Evolutionary conservation across 2,113 vertebrate species (phyloP).

Genomic region (Microcebus tavaratra): DNA sequence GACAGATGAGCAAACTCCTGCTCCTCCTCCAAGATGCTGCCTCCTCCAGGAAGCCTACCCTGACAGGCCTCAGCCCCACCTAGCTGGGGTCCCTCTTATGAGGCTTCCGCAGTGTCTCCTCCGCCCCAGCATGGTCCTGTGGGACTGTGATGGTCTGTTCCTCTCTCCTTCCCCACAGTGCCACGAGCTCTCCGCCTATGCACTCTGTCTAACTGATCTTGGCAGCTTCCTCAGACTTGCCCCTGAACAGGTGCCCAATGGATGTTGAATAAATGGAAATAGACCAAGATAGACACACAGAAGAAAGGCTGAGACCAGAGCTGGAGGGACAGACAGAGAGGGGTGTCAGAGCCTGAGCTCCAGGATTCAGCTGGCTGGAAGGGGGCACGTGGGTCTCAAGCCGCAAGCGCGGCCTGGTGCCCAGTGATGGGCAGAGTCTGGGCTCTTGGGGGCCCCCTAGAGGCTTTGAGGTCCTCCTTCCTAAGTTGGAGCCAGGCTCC

Average conservation of each 20-base stretch:
- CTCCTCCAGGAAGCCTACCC: background rate
- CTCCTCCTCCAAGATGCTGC: background rate
- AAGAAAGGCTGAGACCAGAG: background rate
- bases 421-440: background rate
- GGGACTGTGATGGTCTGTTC: background rate
- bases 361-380: background rate
- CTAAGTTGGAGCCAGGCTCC: background rate
- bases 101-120: background rate
- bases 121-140: background rate
- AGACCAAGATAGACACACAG: background rate
- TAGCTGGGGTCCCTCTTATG: background rate
- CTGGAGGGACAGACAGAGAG: background rate
- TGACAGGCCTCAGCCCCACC: background rate
- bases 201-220: background rate
- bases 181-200: background rate
- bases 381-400: rapidly evolving
- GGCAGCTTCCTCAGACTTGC: background rate
- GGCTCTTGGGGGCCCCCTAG: background rate
- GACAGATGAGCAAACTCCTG: background rate
- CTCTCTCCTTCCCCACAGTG: background rate
- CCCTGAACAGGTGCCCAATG: background rate
- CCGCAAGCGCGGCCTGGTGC: background rate
- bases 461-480: background rate
- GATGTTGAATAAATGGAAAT: background rate
- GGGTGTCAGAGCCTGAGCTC: background rate